Conservation (phyloP, 2,888 invertebrate genomes). For the Myopa tessellatipennis region DNA sequence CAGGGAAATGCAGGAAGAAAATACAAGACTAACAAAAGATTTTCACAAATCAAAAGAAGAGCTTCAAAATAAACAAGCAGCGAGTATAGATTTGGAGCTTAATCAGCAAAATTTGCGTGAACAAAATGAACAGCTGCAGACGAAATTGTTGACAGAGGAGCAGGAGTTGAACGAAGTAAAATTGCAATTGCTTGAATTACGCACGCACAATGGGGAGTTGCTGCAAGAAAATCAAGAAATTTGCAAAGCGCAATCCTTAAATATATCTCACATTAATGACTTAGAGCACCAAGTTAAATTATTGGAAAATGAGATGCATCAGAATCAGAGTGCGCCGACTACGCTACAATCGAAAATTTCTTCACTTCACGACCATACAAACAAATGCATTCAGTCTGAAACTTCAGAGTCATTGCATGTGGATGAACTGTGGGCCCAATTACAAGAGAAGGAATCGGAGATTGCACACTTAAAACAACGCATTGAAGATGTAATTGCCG, state of each 20-base stretch:
- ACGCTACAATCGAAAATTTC: slow-evolving; percentile 45
- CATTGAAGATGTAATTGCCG: slow-evolving; percentile 66
- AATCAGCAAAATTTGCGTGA: slow-evolving; percentile 6
- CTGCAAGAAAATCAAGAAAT: slow-evolving; percentile 42
- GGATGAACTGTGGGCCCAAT: slow-evolving; percentile 53
- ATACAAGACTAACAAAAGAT: slow-evolving; percentile 44
- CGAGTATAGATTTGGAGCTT: slow-evolving; percentile 1
- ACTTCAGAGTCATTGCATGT: not conserved
- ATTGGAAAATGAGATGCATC: slow-evolving; percentile 41
- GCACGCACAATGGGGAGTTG: slow-evolving; percentile 31
- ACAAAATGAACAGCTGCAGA: slow-evolving; percentile 16
- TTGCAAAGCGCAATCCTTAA: slow-evolving; percentile 42
- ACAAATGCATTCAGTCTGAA: slow-evolving; percentile 10
- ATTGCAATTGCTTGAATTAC: slow-evolving; percentile 39
- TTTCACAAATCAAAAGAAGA: slow-evolving; percentile 28
- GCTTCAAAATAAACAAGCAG: not conserved
- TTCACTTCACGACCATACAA: not conserved
- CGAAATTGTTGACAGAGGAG: slow-evolving; percentile 13
- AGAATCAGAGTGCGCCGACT: slow-evolving; percentile 42
- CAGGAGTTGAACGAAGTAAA: slow-evolving; percentile 34
- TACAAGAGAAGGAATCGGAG: slow-evolving; percentile 65
- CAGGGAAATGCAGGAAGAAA: slow-evolving; percentile 49
- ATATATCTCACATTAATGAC: slow-evolving; percentile 29
- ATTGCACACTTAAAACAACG: slow-evolving; percentile 63
- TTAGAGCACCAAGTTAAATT: slow-evolving; percentile 35